Base-by-base conservation (phyloP, 2,113 vertebrate genomes). In the Stigmatopora nigra region DNA sequence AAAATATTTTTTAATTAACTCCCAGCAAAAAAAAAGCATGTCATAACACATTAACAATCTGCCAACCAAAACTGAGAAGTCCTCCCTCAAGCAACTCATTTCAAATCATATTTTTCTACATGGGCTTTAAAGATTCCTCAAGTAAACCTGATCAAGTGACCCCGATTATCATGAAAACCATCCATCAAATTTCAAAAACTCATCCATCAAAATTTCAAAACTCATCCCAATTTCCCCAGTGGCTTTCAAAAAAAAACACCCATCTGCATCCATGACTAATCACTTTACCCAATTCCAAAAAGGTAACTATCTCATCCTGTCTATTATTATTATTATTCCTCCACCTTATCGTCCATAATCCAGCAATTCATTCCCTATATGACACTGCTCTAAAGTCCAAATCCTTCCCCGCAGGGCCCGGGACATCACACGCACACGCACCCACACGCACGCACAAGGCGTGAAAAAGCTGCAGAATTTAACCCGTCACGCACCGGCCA, bases 401-500 rank as follows among this genome's bases (percentile, higher is more conserved):
- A 59, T 31, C 36, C 36, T 44, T 15, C 38, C 19, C 16, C 11
- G 19, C 19, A 22, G 59, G 44, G 68, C 69, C 69, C 69, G 52
- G 80, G 78, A 83, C 11, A 63, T 61, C 66, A 47, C 67, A 71
- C 3, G 63, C n/a, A 31, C 25, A 31, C 25, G 25, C 25, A 31
- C 25, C 25, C 25, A 31, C 25, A 31, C 19, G 22, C 67, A 75
- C 81, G 78, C 81, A 59, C 71, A 70, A 46, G 73, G 75, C 78
- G 59, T 45, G 47, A 79, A 81, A 86, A 87, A 88, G 66, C 91
- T 91, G 91, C 91, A 92, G 84, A 88, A 92, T 91, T 91, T 91
- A 91, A 92, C 91, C 91, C 90, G 74, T 91, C 66, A 25, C 47
- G 41, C 67, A 64, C 87, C 76, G 55, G 70, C n/a, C 58, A 46